Evolutionary conservation across 2,113 vertebrate genomes (phyloP), one percentile per base, ranked within the genome.

Genomic region (Macroglossus sobrinus): DNA sequence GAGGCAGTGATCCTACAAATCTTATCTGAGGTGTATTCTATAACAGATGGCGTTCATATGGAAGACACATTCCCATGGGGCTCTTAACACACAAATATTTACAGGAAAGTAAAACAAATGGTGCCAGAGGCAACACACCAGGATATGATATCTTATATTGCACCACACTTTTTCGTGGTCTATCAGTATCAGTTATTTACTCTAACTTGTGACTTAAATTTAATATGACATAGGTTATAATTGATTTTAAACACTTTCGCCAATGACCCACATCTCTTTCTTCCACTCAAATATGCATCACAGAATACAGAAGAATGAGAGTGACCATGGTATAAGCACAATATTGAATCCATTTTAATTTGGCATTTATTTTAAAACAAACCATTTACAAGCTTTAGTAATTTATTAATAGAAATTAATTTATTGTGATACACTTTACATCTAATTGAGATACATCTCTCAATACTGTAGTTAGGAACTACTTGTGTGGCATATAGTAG

Each of bases 331-430:
- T 30, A n/a, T 4, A 53, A 57, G 15, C 30, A 81, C 40, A 71
- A 35, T 15, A 80, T 26, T 79, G 40, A 89, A 38, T 24, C 38
- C 24, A 76, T 71, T 40, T 38, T 69, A 88, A 55, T 91, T 69
- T 59, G 72, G 69, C 68, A 76, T 61, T 57, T 13, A 24, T 71
- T 89, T 89, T 69, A 76, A 91, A 93, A 30, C 53, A 64, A 93
- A 81, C 53, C 19, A 64, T 53, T 35, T 93, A 53, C 16, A 89
- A 93, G 26, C 15, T 76, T 76, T 61, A 89, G 40, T 71, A 57
- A 63, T 63, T 74, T 80, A 75, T 40, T 45, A 89, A 71, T 26
- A 89, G 59, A 95, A 96, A 93, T 55, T 82, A 80, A 76, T 61
- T 71, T 93, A 64, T 76, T 76, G 10, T 35, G 59, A 76, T 24